phyloP scores from a whole-genome alignment of 2,888 invertebrate genomes.

The Trachelus stipa region DNA sequence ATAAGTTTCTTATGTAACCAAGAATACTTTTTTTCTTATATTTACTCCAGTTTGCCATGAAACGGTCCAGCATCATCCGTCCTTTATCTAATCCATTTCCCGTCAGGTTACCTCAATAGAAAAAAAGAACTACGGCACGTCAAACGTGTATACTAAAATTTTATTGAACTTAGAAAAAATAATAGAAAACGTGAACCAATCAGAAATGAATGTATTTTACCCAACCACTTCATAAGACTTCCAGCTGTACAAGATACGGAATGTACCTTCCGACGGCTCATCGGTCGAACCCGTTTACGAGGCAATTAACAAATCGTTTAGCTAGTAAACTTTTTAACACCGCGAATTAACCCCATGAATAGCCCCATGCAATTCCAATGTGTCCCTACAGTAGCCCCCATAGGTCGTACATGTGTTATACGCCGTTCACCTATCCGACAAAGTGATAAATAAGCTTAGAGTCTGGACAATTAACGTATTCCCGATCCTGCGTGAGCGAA shows the following conservation, averaged over 20 bases:
- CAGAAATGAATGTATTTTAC: neutral
- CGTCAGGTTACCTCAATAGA: neutral
- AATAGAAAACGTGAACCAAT: neutral
- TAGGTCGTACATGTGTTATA: neutral
- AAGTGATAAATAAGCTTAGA: slow-evolving; percentile 39
- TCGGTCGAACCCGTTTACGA: slow-evolving; percentile 24
- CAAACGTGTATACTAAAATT: neutral
- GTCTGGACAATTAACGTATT: slow-evolving; percentile 44
- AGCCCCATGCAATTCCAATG: neutral
- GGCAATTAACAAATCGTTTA: slow-evolving; percentile 32
- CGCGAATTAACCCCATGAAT: slow-evolving; percentile 15
- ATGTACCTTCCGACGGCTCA: slow-evolving; percentile 8
- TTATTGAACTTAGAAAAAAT: neutral
- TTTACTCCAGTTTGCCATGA: too few relatives aligned
- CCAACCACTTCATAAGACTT: neutral
- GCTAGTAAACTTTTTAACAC: slow-evolving; percentile 16
- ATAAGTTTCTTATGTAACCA: too few relatives aligned
- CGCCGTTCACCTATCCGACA: slow-evolving; percentile 10
- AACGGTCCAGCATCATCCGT: neutral
- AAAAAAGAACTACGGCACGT: neutral
- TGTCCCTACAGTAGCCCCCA: neutral
- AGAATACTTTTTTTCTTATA: too few relatives aligned
- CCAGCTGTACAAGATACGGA: neutral
- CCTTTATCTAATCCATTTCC: neutral
- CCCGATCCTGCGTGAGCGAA: slow-evolving; percentile 21